These are phyloP conservation scores for Leucoma salicis DNA, from an alignment of 2,888 invertebrate genomes.

Conservation along the genomic window DNA sequence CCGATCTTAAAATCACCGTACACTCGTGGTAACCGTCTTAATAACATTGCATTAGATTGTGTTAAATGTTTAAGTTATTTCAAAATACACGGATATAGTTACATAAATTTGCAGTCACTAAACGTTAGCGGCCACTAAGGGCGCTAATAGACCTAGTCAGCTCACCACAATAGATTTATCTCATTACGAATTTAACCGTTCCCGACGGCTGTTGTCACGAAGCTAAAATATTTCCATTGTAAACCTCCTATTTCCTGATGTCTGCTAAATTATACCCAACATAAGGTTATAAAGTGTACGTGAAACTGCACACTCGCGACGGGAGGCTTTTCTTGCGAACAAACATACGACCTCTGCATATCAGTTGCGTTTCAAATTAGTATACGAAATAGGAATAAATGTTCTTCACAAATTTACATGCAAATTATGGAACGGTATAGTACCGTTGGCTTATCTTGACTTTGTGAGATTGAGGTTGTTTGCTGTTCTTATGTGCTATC, in stretches of 20 bases:
- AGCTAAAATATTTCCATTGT: constrained; percentile 50
- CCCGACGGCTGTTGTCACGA: constrained; percentile 53
- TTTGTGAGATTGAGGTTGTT: neutral
- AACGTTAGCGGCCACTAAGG: neutral
- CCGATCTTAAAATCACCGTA: too few relatives aligned
- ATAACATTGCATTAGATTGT: too few relatives aligned
- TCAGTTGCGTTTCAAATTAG: constrained; percentile 20
- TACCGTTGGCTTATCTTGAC: constrained; percentile 12
- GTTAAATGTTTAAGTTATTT: too few relatives aligned
- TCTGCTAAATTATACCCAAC: constrained; percentile 46
- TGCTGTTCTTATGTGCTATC: neutral
- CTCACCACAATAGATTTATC: constrained; percentile 42
- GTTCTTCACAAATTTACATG: constrained; percentile 15
- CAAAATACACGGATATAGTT: too few relatives aligned
- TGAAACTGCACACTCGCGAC: constrained; percentile 48
- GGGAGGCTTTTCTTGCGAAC: constrained; percentile 27
- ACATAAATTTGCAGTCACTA: neutral
- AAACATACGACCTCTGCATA: constrained; percentile 1
- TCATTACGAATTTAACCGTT: constrained; percentile 56
- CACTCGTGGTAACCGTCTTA: too few relatives aligned
- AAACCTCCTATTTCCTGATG: constrained; percentile 50
- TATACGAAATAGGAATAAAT: constrained; percentile 15
- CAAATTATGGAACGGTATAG: constrained; percentile 22
- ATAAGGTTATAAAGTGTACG: constrained; percentile 46
- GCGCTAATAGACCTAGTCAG: constrained; percentile 28